phyloP scores from a whole-genome alignment of 2,888 invertebrate species.

The Phrixothrix hirtus region DNA sequence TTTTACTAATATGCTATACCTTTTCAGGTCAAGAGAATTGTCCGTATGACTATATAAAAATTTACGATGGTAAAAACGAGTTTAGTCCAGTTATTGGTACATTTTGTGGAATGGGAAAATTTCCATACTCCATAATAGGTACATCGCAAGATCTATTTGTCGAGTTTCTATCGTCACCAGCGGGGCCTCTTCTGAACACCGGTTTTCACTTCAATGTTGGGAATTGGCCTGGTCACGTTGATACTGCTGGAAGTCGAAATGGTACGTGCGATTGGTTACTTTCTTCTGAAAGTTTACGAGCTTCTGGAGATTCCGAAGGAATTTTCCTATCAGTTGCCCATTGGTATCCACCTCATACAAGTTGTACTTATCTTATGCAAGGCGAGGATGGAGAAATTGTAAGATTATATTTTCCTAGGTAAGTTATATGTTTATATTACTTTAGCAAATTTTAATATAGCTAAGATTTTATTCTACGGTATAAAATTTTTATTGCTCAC shows the following conservation, averaged over 20 bases:
- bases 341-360: constrained; percentile 93
- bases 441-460: too few species aligned
- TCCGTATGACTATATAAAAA: constrained; percentile 86
- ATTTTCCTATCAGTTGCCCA: constrained; percentile 90
- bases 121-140: constrained; percentile 91
- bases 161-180: constrained; percentile 86
- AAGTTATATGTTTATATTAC: constrained; percentile 31
- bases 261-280: constrained; percentile 89
- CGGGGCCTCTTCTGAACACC: constrained; percentile 85
- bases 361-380: constrained; percentile 88
- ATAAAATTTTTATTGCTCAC: too few species aligned
- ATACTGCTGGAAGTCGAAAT: constrained; percentile 83
- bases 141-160: constrained; percentile 88
- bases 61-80: constrained; percentile 89
- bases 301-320: constrained; percentile 81
- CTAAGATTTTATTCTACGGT: too few species aligned
- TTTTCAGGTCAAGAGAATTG: constrained; percentile 77
- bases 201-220: constrained; percentile 95
- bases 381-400: constrained; percentile 86
- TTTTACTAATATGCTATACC: too few species aligned
- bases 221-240: constrained; percentile 91
- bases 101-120: constrained; percentile 91
- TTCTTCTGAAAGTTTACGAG: constrained; percentile 77
- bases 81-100: constrained; percentile 86
- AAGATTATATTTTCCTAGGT: constrained; percentile 87